These are phyloP conservation scores for Choreutis nemorana DNA, from an alignment of 2,888 invertebrate species.

Conservation along the genomic window DNA sequence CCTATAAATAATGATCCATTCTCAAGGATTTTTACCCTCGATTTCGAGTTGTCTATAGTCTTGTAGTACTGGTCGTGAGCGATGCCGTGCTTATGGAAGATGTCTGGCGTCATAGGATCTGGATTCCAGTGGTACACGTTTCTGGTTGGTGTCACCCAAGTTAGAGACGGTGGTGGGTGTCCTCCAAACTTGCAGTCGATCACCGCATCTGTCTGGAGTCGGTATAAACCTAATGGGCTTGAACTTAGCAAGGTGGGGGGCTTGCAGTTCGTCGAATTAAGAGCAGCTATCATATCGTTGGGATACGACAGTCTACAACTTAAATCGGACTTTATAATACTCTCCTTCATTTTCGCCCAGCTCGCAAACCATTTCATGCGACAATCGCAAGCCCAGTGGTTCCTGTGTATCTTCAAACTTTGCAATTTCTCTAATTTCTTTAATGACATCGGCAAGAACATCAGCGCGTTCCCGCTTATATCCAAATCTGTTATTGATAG, in stretches of 20 bases:
- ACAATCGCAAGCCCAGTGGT: constrained; percentile 89
- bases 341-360: constrained; percentile 59
- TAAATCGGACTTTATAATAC: constrained; percentile 65
- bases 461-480: constrained; percentile 74
- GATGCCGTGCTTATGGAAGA: constrained; percentile 71
- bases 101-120: constrained; percentile 70
- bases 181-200: constrained; percentile 81
- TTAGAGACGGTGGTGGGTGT: constrained; percentile 80
- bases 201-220: constrained; percentile 71
- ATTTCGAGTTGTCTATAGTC: constrained; percentile 50
- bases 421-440: constrained; percentile 69
- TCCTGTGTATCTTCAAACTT: constrained; percentile 73
- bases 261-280: constrained; percentile 76
- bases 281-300: constrained; percentile 73
- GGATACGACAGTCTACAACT: constrained; percentile 73
- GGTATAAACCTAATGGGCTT: constrained; percentile 70
- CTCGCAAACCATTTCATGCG: constrained; percentile 78
- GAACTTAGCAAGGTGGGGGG: constrained; percentile 68
- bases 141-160: constrained; percentile 84
- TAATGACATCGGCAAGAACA: constrained; percentile 75
- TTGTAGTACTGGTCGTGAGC: constrained; percentile 65
- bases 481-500: constrained; percentile 70
- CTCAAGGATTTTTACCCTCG: constrained; percentile 71
- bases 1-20: constrained; percentile 82
- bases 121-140: constrained; percentile 81